Evolutionary conservation across 2,797 vertebrate genomes (phyloP).

Genomic region (Uromys caudimaculatus): DNA sequence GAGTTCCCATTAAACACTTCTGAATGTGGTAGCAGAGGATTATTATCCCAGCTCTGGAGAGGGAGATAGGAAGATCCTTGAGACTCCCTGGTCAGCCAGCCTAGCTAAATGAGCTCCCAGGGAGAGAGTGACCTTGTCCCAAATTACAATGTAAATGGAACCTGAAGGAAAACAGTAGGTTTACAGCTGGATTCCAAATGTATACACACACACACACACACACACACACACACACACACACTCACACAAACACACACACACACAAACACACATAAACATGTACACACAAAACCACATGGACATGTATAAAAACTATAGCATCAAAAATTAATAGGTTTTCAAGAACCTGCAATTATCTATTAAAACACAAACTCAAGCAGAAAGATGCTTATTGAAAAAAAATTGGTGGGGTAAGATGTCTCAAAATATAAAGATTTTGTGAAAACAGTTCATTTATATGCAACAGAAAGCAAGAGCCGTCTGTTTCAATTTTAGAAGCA

Average conservation of each 20-base stretch:
- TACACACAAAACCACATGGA: neutral
- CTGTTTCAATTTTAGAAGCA: neutral
- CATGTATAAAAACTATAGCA: neutral
- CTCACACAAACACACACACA: neutral
- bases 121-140: neutral
- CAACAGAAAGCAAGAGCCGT: neutral
- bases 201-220: neutral
- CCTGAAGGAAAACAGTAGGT: neutral
- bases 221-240: neutral
- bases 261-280: neutral
- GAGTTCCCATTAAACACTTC: neutral
- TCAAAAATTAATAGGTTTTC: neutral
- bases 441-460: neutral
- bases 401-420: accelerated
- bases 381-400: neutral
- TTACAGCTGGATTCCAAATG: neutral
- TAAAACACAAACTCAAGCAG: neutral
- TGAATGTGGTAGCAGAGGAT: neutral
- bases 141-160: neutral
- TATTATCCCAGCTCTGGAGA: neutral
- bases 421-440: neutral
- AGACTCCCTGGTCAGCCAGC: neutral
- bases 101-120: neutral
- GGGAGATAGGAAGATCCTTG: neutral
- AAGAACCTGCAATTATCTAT: neutral